These are phyloP conservation scores for Ondatra zibethicus DNA, from an alignment of 2,113 vertebrate genomes.

Conservation along the genomic window DNA sequence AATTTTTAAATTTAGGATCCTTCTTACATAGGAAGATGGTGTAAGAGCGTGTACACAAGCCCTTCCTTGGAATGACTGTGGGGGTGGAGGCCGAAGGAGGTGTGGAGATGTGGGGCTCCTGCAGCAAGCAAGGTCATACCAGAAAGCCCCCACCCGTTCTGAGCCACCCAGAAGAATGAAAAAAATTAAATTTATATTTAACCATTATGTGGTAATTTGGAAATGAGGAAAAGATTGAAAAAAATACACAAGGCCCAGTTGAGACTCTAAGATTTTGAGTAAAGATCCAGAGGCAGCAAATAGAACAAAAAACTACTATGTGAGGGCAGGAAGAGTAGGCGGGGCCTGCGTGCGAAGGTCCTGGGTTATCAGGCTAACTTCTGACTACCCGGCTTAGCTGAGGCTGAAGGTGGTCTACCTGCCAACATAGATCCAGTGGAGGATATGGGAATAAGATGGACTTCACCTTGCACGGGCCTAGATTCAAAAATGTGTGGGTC, in stretches of 20 bases:
- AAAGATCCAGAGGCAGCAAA: not conserved
- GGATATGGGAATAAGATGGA: too few species aligned
- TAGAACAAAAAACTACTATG: not conserved
- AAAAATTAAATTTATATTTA: not conserved
- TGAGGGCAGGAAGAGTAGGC: accelerated
- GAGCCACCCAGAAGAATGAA: not conserved
- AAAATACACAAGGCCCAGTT: not conserved
- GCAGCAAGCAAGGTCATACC: not conserved
- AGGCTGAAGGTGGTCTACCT: not conserved
- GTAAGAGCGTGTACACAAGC: not conserved
- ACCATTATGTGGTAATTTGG: not conserved
- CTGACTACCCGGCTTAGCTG: not conserved
- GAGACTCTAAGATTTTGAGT: not conserved
- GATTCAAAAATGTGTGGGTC: not conserved
- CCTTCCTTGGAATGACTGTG: too few species aligned
- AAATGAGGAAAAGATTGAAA: not conserved
- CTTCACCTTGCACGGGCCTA: not conserved
- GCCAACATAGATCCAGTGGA: not conserved
- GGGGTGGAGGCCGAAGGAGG: not conserved
- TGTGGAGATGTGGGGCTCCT: not conserved
- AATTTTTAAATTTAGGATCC: not conserved
- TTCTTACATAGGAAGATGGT: not conserved
- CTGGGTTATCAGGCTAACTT: not conserved
- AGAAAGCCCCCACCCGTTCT: not conserved
- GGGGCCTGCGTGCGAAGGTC: not conserved